Evolutionary conservation across 2,113 vertebrate species (phyloP), one percentile per base, ranked within the genome.

Genomic region (Abramis brama): DNA sequence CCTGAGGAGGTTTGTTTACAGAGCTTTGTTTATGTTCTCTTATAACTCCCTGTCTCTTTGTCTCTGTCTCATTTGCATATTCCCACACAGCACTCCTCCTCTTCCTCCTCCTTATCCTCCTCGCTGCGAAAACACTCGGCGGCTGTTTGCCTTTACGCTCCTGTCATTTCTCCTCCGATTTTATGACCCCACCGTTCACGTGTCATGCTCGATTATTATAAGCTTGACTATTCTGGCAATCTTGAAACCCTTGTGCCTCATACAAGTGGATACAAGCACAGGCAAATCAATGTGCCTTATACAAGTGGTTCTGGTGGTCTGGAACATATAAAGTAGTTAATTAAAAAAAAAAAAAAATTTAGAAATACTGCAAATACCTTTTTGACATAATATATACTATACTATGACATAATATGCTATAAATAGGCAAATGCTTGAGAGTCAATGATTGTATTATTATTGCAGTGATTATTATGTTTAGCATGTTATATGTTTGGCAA

Each of bases 61-160:
- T 82, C 85, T 71, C 45, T 13, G 75, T 59, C 47, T 89, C 86
- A 87, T 89, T 89, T 83, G 86, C 86, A 89, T 89, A 81, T 85
- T 89, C 83, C 62, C 86, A 89, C 83, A 33, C 79, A 87, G 66
- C 45, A 75, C 79, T 79, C 75, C 86, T 80, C 82, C 82, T 85
- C 64, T 60, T 80, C 55, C 73, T 82, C 6, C 50, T 43, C 74
- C 30, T 33, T 33, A 3, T 33, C 30, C 80, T 79, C 36, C 45
- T 77, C 50, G 27, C 55, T 79, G 85, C 25, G n/a, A 82, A 33
- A 68, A 82, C 66, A 52, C 86, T 87, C 62, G 5, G 10, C 15
- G 86, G 39, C 45, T 79, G 52, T 85, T 80, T 78, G 82, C 52
- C 62, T 85, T 33, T 25, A 36, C 33, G 17, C 71, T 59, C 43